phyloP scores from a whole-genome alignment of 2,888 invertebrate species.

The Stenotaenia linearis region DNA sequence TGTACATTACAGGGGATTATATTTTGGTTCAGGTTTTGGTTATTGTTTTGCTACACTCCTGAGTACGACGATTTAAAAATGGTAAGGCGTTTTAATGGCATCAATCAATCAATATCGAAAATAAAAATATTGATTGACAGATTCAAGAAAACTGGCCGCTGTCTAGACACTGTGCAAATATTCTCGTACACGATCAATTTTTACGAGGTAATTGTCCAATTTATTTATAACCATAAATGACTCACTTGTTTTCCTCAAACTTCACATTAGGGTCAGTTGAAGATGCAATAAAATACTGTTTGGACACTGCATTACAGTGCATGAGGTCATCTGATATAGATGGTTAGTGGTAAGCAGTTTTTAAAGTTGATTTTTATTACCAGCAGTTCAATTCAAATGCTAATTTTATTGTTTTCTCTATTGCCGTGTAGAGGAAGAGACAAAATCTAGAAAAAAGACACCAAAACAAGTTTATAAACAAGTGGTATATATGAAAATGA shows the following conservation, averaged over 20 bases:
- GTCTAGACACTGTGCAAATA: neutral
- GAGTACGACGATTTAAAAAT: neutral
- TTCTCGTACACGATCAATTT: neutral
- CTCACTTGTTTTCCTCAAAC: neutral
- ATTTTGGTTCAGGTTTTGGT: neutral
- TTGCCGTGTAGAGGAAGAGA: neutral
- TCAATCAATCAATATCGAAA: neutral
- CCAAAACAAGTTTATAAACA: neutral
- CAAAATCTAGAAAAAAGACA: neutral
- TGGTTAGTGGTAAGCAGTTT: neutral
- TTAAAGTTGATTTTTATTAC: neutral
- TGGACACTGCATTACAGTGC: neutral
- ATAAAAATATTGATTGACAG: neutral
- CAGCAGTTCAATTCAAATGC: neutral
- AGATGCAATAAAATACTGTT: neutral
- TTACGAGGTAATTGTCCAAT: neutral
- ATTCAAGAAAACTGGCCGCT: neutral
- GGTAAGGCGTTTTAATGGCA: neutral
- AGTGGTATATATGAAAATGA: too few relatives aligned
- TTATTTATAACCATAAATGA: neutral
- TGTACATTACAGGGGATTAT: neutral
- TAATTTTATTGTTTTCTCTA: neutral
- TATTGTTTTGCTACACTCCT: neutral
- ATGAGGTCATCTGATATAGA: neutral
- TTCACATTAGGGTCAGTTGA: neutral